These are phyloP conservation scores for Otolemur garnettii DNA, from an alignment of 2,113 vertebrate genomes.

Conservation along the genomic window DNA sequence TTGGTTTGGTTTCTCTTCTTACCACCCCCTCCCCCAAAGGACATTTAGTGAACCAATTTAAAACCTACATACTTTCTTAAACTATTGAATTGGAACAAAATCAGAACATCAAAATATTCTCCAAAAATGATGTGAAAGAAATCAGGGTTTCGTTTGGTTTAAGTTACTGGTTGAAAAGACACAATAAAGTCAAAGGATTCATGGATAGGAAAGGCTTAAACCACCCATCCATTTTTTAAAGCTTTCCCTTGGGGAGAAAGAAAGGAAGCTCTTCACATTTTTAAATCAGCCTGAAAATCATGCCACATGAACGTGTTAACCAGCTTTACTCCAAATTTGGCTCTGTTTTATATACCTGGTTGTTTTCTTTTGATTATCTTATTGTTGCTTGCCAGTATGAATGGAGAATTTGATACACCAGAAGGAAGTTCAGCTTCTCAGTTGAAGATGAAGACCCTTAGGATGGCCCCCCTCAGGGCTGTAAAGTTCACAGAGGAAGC, in stretches of 20 bases:
- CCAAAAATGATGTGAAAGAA: neutral
- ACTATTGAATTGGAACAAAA: neutral
- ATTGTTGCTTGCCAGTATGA: accelerated
- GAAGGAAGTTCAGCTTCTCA: neutral
- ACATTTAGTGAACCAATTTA: neutral
- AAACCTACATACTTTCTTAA: slow-evolving; percentile 4
- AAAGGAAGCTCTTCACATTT: neutral
- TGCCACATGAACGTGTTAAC: accelerated
- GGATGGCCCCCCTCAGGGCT: neutral
- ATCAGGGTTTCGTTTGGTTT: neutral
- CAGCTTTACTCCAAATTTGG: neutral
- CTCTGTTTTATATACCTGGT: neutral
- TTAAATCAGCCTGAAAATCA: neutral
- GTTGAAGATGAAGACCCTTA: neutral
- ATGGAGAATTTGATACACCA: neutral
- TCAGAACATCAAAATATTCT: neutral
- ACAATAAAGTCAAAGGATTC: neutral
- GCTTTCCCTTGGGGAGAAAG: neutral
- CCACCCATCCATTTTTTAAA: neutral
- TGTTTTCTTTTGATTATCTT: neutral
- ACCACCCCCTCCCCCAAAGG: neutral
- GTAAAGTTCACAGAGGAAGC: neutral
- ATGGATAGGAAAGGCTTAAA: neutral
- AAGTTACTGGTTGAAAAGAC: neutral
- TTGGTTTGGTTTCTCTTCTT: neutral